A percentile compares a stretch with the other conserved stretches of the same genome.
These are phyloP conservation scores for Basileuterus tristriatus DNA, from an alignment of 2,797 vertebrate species.

Conservation along the genomic window DNA sequence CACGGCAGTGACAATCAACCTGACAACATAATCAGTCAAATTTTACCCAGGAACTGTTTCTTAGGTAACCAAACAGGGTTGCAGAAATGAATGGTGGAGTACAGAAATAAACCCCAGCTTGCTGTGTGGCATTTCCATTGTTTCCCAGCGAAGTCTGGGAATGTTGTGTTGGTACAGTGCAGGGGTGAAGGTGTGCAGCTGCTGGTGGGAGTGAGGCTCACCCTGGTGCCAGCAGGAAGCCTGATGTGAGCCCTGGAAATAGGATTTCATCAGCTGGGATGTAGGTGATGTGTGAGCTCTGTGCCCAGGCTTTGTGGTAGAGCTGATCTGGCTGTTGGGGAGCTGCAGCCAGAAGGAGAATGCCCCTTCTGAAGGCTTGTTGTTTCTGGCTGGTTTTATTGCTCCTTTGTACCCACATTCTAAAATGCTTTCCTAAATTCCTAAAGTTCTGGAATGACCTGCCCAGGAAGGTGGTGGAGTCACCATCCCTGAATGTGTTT, in stretches of 20 bases:
- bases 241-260: not conserved
- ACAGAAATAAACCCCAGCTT: not conserved
- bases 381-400: not conserved
- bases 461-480: not conserved
- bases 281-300: not conserved
- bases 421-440: not conserved
- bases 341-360: not conserved
- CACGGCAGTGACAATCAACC: slow-evolving; percentile 61
- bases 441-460: not conserved
- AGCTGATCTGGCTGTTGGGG: not conserved
- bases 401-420: not conserved
- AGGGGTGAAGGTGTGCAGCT: not conserved
- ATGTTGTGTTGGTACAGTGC: not conserved
- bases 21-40: slow-evolving; percentile 62
- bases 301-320: not conserved
- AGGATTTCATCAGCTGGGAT: not conserved
- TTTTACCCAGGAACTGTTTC: slow-evolving; percentile 43
- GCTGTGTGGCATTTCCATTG: not conserved
- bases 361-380: not conserved
- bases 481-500: not conserved
- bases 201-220: not conserved
- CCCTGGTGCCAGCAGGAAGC: not conserved
- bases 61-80: slow-evolving; percentile 27
- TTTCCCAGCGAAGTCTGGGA: not conserved
- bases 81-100: not conserved